Evolutionary conservation across 1,140 invertebrate genomes (phyloP), one percentile per base, ranked within the genome.

Genomic region (Drosophila biarmipes): DNA sequence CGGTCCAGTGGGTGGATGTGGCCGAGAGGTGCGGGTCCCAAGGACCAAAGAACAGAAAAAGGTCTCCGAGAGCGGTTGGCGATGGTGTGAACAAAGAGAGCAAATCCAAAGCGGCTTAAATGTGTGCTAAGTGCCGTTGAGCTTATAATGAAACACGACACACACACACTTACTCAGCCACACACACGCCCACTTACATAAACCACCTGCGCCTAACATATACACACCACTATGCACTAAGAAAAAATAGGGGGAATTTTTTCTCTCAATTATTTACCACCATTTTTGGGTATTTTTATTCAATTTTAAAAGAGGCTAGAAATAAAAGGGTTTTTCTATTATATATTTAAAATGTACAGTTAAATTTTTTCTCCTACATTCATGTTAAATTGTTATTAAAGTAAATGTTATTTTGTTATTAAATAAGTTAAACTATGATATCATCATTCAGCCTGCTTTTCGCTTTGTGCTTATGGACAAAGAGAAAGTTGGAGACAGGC

Each of bases 71-170:
- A 55, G 56, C 17, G 54, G 40, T 46, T 37, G 46, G 27, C 14
- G 12, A 15, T 64, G 66, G 42, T 57, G 67, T 52, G 67, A 53
- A 78, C 43, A 43, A 73, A 54, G 64, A 49, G 37, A 64, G 45
- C 56, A 73, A 85, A 77, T 80, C 74, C 61, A 87, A 86, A 86
- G 78, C 82, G 68, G 82, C 78, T 86, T 86, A 86, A 87, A 86
- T 75, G 82, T 78, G 82, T 87, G 78, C 81, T 75, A 87, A 86
- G 82, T 87, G 75, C 55, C 72, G 78, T 87, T 86, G 82, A 87
- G 82, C 82, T 82, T 78, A 79, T 86, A 86, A 86, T 82, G 82
- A 75, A 85, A 81, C 78, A 61, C 55, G 27, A 53, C 15, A 31
- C 49, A 54, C 31, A 37, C 29, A 49, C 31, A 45, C 29, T 24